Evolutionary conservation across 2,113 vertebrate genomes (phyloP), one percentile per base, ranked within the genome.

Genomic region (Chroicocephalus ridibundus): DNA sequence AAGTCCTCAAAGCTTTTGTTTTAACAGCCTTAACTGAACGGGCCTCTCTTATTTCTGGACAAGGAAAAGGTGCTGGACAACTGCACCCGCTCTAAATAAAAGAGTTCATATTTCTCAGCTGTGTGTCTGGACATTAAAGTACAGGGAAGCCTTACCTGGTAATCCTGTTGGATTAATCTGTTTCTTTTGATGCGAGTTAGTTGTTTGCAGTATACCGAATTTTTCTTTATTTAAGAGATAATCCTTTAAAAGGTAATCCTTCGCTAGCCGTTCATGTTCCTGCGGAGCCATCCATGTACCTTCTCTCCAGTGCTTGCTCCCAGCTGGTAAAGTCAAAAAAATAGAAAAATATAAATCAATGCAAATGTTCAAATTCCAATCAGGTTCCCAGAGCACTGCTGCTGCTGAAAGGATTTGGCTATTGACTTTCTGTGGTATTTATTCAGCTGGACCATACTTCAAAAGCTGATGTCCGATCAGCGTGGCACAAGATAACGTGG

Each of bases 151-250:
- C 42, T 86, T 91, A 86, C 91, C 96, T 90, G 66, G 61, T 95
- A 90, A 96, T 97, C 91, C 84, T 51, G 38, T 65, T 92, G 86
- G 69, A 82, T 95, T 97, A 96, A 94, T 89, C 74, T 68, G 26
- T 96, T 94, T 70, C 89, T 88, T 93, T 95, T 90, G 82, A 94
- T 91, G 90, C 1, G 17, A 85, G 81, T 49, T 82, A 77, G 81
- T 79, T 93, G 76, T 95, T 91, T 95, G 86, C 84, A 68, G 55
- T 60, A 51, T n/a, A 90, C 42, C 13, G 9, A 66, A 36, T 90
- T 91, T 94, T 94, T 76, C 83, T 95, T 96, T 94, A 86, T 96
- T 92, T 96, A 82, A 87, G 89, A 87, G 78, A 82, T 96, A 97
- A 96, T 95, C 93, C 89, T 94, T 87, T 82, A 61, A 49, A 87